Conservation (phyloP, 2,888 invertebrate species). For the Cosmia trapezina region DNA sequence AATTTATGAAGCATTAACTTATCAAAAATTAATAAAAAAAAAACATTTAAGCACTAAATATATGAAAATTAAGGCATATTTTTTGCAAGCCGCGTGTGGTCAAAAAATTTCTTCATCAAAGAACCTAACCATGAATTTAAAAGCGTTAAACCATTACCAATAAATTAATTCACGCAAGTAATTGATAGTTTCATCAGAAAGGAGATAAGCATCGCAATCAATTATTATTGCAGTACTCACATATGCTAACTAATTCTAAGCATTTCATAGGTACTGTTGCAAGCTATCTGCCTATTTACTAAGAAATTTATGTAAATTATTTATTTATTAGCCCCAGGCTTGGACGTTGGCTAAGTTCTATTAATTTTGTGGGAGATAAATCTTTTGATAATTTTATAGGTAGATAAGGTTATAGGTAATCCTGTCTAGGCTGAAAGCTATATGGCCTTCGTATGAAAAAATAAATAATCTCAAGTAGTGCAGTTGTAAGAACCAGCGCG, state of each 20-base stretch:
- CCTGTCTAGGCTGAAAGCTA: neutral
- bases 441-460: neutral
- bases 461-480: neutral
- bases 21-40: neutral
- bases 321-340: conserved; percentile 49
- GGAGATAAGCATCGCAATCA: conserved; percentile 58
- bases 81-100: neutral
- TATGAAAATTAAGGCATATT: too few relatives aligned
- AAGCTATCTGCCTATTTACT: conserved; percentile 40
- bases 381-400: conserved; percentile 26
- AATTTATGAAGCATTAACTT: neutral
- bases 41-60: too few relatives aligned
- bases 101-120: conserved; percentile 18
- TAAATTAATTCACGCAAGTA: conserved; percentile 45
- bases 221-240: conserved; percentile 45
- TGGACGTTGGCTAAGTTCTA: conserved; percentile 42
- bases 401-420: neutral
- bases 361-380: conserved; percentile 40
- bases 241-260: conserved; percentile 57
- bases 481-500: neutral
- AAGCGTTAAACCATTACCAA: conserved; percentile 33
- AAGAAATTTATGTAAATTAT: conserved; percentile 63
- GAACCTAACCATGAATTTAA: conserved; percentile 28
- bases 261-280: conserved; percentile 42
- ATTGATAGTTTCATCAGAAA: conserved; percentile 59